These are phyloP conservation scores for Halcyon smyrnensis DNA, from an alignment of 2,797 vertebrate genomes.

Conservation along the genomic window DNA sequence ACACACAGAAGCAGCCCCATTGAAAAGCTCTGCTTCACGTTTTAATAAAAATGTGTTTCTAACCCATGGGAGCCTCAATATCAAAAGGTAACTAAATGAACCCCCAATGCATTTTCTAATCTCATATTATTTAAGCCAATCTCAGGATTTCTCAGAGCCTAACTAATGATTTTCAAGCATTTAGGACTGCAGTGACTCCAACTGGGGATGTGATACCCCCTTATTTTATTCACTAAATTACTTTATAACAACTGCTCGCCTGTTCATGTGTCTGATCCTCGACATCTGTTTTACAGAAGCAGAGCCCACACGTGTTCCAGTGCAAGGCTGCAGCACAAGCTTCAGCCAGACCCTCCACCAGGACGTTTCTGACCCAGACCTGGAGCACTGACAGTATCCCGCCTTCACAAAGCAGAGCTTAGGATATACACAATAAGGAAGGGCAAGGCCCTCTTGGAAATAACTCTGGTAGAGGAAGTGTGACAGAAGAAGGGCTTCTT, in stretches of 20 bases:
- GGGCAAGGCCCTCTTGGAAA: no score
- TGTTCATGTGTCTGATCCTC: background rate
- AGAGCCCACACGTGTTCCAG: background rate
- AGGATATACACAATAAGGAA: no score
- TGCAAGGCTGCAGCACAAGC: background rate
- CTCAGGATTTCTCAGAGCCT: conserved; percentile 3
- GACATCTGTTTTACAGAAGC: background rate
- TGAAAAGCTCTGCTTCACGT: background rate
- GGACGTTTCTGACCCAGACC: background rate
- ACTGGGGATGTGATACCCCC: background rate
- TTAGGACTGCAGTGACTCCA: background rate
- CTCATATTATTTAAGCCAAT: background rate
- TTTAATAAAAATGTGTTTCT: background rate
- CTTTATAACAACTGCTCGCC: background rate
- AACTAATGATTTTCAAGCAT: conserved; percentile 18
- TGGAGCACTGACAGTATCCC: background rate
- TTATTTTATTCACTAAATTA: conserved; percentile 40
- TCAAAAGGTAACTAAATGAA: background rate
- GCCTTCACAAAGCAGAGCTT: background rate
- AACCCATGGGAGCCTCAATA: background rate
- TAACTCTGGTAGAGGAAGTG: no score
- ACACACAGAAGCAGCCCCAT: background rate
- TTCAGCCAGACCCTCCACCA: background rate
- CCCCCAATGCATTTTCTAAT: background rate
- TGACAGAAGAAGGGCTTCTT: no score